A percentile compares a stretch with the other conserved stretches of the same genome.
Evolutionary conservation across 2,113 vertebrate species (phyloP).

Genomic region (Uria lomvia): DNA sequence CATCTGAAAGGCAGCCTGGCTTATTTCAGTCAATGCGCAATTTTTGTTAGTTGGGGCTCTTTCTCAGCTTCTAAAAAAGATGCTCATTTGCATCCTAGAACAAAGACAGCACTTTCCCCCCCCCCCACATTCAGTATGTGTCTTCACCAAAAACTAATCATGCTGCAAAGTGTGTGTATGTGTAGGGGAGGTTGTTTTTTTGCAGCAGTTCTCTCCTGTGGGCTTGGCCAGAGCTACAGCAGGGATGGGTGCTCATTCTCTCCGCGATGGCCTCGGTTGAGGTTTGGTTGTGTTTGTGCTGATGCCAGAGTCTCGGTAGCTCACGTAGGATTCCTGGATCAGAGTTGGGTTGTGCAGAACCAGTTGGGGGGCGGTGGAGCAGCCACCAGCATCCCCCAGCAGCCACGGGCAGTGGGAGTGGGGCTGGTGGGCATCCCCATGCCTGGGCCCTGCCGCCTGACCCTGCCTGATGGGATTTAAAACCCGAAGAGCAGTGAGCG

Average conservation of each 20-base stretch:
- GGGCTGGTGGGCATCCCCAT: fast-evolving
- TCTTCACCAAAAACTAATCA: conserved; percentile 41
- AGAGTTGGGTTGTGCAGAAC: not conserved
- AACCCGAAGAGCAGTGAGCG: not conserved
- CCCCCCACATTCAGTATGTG: not conserved
- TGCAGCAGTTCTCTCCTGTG: not conserved
- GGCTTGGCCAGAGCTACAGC: not conserved
- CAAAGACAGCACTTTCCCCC: conserved; percentile 22
- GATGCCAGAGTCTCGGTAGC: fast-evolving
- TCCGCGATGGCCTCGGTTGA: fast-evolving
- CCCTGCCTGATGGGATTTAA: too few species aligned
- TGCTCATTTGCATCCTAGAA: conserved; percentile 65
- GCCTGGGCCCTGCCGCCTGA: fast-evolving
- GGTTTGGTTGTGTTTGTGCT: not conserved
- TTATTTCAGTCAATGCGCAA: conserved; percentile 65
- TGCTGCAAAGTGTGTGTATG: not conserved
- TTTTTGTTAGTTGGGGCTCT: conserved; percentile 61
- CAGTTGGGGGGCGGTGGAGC: fast-evolving
- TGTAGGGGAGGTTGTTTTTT: not conserved
- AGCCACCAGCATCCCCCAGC: fast-evolving
- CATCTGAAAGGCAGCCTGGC: conserved; percentile 60
- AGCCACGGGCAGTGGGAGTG: fast-evolving
- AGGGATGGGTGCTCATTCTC: not conserved
- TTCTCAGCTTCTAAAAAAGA: conserved; percentile 67
- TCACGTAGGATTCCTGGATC: not conserved